Percentiles rank a stretch among this genome's conserved stretches.
These are phyloP conservation scores for Cryptosula pallasiana DNA, from an alignment of 2,888 invertebrate species.

Conservation along the genomic window DNA sequence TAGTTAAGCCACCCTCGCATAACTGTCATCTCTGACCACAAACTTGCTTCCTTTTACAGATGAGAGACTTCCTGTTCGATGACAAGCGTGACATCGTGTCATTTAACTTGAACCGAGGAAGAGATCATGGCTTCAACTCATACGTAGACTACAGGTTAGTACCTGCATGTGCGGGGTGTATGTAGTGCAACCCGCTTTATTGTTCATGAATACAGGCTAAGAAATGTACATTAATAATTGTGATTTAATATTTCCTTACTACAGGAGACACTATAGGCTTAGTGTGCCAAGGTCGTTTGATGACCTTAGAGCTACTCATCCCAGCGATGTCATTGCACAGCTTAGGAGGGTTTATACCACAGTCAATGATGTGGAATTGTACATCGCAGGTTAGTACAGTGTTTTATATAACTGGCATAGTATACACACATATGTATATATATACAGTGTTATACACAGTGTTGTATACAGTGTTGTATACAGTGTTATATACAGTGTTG, in stretches of 20 bases:
- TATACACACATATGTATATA: no score
- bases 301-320: neutral
- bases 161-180: no score
- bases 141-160: no score
- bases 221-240: no score
- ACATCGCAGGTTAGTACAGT: neutral
- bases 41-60: neutral
- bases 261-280: neutral
- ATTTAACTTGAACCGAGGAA: neutral
- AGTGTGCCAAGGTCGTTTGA: constrained; percentile 16
- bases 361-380: constrained; percentile 3
- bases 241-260: no score
- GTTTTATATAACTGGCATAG: no score
- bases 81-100: neutral
- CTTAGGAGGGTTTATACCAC: neutral
- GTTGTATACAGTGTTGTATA: no score
- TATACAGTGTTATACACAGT: no score
- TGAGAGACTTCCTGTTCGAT: constrained; percentile 9
- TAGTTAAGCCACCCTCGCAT: no score
- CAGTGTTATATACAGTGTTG: no score
- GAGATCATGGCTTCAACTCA: neutral
- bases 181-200: no score
- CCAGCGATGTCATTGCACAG: neutral
- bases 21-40: neutral
- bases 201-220: no score